phyloP scores from a whole-genome alignment of 2,888 invertebrate species.

The Digitonthophagus gazella region DNA sequence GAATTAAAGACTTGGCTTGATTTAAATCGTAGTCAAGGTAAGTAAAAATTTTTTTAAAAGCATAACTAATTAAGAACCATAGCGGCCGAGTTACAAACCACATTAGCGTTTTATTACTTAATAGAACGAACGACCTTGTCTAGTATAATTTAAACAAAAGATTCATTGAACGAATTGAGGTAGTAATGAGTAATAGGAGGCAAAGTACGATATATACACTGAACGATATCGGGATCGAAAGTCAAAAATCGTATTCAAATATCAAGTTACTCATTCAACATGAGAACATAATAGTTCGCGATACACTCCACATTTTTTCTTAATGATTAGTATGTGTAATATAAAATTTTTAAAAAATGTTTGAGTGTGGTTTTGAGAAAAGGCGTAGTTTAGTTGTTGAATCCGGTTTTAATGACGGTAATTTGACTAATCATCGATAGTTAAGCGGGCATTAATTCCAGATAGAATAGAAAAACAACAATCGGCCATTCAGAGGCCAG shows the following conservation, averaged over 20 bases:
- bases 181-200: constrained; percentile 4
- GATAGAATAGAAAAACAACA: not conserved
- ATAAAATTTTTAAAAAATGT: not conserved
- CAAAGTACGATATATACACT: not conserved
- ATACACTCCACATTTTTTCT: not conserved
- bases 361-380: not conserved
- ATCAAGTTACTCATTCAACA: not conserved
- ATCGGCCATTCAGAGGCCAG: constrained; percentile 15
- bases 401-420: not conserved
- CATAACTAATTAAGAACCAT: not conserved
- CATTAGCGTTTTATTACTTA: not conserved
- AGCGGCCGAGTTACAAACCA: not conserved
- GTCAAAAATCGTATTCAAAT: not conserved
- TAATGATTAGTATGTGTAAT: not conserved
- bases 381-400: too few relatives aligned
- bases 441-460: not conserved
- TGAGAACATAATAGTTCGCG: not conserved
- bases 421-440: not conserved
- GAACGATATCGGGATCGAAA: not conserved
- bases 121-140: constrained; percentile 1
- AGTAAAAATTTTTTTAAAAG: too few relatives aligned
- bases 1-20: too few relatives aligned
- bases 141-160: constrained; percentile 3
- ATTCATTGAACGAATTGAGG: constrained; percentile 4
- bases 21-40: too few relatives aligned